Evolutionary conservation across 2,797 vertebrate genomes (phyloP), one percentile per base, ranked within the genome.

Genomic region (Aldrovandia affinis): DNA sequence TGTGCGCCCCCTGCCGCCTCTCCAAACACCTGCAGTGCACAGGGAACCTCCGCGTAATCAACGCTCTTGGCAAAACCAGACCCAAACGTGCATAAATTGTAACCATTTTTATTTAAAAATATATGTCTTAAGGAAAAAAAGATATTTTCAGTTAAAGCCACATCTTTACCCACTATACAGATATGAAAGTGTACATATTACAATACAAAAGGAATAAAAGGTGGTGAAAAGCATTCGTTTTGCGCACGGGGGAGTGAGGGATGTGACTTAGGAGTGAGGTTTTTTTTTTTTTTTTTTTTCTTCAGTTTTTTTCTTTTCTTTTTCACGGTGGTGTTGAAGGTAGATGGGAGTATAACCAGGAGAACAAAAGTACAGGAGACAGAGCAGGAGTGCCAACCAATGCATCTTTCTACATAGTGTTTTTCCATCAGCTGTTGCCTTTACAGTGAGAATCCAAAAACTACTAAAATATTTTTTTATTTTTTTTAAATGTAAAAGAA

Each of bases 61-160:
- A 91, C 92, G 91, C 82, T 81, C 83, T 89, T 47, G 39, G 75
- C 82, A 47, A 83, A 79, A 77, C 75, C 80, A 78, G 73, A 59
- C 50, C 47, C 63, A 86, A 61, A 61, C 54, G 52, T 28, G 18
- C 36, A 89, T 94, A 93, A 94, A 93, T 94, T 93, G 91, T 93
- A 95, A 93, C 89, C 89, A 94, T 95, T 95, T 88, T 96, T 96
- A 95, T 96, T 96, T 95, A 95, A 96, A 96, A 96, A 96, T 95
- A 95, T 95, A 95, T 91, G 94, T 95, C 93, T 95, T 94, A 89
- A 94, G 92, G 93, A 91, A 91, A 90, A 93, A 93, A 92, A 92
- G 88, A 89, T 87, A 86, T 90, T 88, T 89, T 86, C 87, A 92
- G 92, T 94, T 95, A 95, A 83, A 86, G 94, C 94, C 95, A 95